These are phyloP conservation scores for Bathynomus jamesi DNA, from an alignment of 1,140 invertebrate genomes.

Conservation along the genomic window DNA sequence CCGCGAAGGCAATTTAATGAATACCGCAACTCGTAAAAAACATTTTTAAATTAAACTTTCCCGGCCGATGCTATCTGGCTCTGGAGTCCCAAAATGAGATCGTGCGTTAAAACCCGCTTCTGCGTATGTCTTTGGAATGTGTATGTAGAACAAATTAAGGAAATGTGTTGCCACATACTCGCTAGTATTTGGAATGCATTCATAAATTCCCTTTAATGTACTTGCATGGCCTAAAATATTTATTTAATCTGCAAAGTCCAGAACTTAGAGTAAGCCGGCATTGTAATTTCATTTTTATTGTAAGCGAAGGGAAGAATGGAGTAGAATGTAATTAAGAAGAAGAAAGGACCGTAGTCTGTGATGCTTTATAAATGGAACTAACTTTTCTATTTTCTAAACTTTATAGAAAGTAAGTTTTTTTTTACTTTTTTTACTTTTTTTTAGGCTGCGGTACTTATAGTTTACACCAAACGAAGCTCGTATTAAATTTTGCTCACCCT, in stretches of 20 bases:
- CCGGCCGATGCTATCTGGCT: not conserved
- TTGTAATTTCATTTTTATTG: conserved; percentile 2
- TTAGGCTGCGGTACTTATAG: too few species aligned
- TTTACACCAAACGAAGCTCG: too few species aligned
- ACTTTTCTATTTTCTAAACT: too few species aligned
- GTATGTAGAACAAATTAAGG: conserved; percentile 1
- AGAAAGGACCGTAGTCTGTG: not conserved
- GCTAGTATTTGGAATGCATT: not conserved
- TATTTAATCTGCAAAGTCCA: conserved; percentile 1
- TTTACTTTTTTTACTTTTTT: not conserved
- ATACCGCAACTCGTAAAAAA: not conserved
- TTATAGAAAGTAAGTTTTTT: not conserved
- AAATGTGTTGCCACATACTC: conserved; percentile 1
- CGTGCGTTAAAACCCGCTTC: not conserved
- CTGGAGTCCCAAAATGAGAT: not conserved
- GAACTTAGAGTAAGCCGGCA: not conserved
- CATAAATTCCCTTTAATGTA: not conserved
- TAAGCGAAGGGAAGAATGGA: not conserved
- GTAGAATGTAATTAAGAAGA: not conserved
- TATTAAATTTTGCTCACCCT: too few species aligned
- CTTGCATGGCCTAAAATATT: not conserved
- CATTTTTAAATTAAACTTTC: not conserved
- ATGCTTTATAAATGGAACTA: not conserved
- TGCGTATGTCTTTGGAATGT: conserved; percentile 1
- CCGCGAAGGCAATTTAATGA: not conserved